Evolutionary conservation across 2,888 invertebrate species (phyloP), one percentile per base, ranked within the genome.

Genomic region (Drosophila paracracens): DNA sequence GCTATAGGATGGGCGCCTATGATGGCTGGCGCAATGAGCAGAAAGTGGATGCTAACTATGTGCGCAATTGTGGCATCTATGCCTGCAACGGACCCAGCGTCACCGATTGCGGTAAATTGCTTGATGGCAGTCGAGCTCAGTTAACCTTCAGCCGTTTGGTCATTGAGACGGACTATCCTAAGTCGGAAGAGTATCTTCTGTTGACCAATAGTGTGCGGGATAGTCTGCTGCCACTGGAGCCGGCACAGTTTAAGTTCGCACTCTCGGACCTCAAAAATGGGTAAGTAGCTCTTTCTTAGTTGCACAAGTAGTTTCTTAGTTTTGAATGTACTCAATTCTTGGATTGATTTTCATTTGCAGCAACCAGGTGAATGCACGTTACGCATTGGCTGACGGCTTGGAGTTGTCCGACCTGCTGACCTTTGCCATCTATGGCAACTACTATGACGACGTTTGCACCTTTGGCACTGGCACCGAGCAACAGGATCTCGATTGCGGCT

Each of bases 1-100:
- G 81, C 27, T 94, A 94, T 76, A 92, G 93, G 2, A 48, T 94
- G 63, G 94, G 92, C 0, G 93, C 92, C 11, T 94, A 91, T 74
- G 92, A 93, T 64, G 94, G 94, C 4, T 88, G 93, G 48, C 91
- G 94, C 35, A 89, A 92, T 18, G 94, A 93, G 72, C 76, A 83
- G 18, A 89, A 87, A 0, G 89, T 92, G 10, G 92, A 93, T 52
- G 83, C 84, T 51, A 91, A 93, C 56, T 93, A 93, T 59, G 74
- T 94, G 2, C 93, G 94, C 54, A 91, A 93, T 48, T 94, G 94
- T 76, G 94, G 91, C 2, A 56, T 94, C 4, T 91, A 94, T 18
- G 92, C 94, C 40, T 94, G 94, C 81, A 79, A 71, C 2, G 89
- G 91, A 0, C 57, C 82, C 3, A 54, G 60, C 4, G 69, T 92